A percentile compares a stretch with the other conserved stretches of the same genome.
These are phyloP conservation scores for Emydura subglobosa DNA, from an alignment of 2,113 vertebrate genomes.

Conservation along the genomic window DNA sequence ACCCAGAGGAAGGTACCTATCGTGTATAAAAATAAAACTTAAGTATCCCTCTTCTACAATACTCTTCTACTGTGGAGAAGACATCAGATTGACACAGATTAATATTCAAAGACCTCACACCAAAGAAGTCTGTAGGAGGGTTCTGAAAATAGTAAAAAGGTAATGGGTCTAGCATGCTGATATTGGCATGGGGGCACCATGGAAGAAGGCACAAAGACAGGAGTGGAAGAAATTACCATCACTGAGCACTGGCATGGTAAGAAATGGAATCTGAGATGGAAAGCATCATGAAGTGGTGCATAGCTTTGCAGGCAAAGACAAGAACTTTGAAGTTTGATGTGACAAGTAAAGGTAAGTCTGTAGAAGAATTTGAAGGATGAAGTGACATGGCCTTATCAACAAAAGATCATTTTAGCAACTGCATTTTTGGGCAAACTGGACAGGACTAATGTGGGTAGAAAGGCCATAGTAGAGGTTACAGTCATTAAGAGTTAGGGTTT, in stretches of 20 bases:
- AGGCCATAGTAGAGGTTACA: background rate
- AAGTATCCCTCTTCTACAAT: too few species aligned
- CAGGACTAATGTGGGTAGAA: background rate
- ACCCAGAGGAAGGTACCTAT: background rate
- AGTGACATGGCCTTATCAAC: background rate
- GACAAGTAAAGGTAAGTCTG: background rate
- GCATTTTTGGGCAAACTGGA: background rate
- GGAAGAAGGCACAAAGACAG: background rate
- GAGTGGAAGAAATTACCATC: background rate
- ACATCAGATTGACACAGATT: background rate
- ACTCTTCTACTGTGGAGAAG: background rate
- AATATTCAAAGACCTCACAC: background rate
- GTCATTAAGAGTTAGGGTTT: background rate
- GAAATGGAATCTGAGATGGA: background rate
- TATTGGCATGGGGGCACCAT: background rate
- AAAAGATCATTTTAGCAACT: background rate
- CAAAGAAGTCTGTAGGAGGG: background rate
- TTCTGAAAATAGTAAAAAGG: background rate
- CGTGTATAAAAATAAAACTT: accelerated
- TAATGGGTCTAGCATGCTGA: background rate
- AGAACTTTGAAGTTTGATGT: background rate
- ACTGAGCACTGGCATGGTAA: background rate
- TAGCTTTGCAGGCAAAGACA: background rate
- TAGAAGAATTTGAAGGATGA: background rate
- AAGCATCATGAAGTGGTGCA: accelerated